phyloP scores from a whole-genome alignment of 2,113 vertebrate genomes.

The Oostethus manadensis region DNA sequence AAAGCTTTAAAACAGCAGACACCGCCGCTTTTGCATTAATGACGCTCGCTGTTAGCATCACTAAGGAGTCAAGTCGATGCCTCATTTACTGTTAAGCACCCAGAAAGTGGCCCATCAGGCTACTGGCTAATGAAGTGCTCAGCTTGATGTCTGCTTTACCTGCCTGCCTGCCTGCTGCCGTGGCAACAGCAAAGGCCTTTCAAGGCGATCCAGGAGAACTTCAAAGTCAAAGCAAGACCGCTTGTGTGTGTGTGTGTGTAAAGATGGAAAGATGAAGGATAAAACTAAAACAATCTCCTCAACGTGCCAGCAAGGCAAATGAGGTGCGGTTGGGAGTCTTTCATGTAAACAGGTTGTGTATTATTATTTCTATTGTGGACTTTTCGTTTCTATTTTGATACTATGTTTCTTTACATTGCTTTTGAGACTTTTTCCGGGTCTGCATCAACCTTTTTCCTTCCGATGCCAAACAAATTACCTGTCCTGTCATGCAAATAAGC shows the following conservation, averaged over 20 bases:
- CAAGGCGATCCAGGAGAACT: conserved; percentile 64
- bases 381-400: not conserved
- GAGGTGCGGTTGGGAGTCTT: not conserved
- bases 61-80: conserved; percentile 52
- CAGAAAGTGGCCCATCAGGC: conserved; percentile 55
- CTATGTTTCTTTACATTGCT: not conserved
- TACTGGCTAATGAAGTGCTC: conserved; percentile 63
- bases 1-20: conserved; percentile 42
- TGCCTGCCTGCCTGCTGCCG: conserved; percentile 66
- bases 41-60: conserved; percentile 49
- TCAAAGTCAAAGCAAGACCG: conserved; percentile 59
- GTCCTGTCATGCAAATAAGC: conserved; percentile 55
- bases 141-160: conserved; percentile 56
- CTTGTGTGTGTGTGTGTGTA: conserved; percentile 23
- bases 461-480: conserved; percentile 19
- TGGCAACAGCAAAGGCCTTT: conserved; percentile 61
- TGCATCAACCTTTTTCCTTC: conserved; percentile 18
- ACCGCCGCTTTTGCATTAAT: conserved; percentile 8
- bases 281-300: conserved; percentile 57
- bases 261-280: conserved; percentile 48
- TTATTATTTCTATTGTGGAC: conserved; percentile 6
- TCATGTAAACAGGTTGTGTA: not conserved
- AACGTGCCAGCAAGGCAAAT: conserved; percentile 23
- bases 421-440: not conserved
- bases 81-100: conserved; percentile 59